Evolutionary conservation across 2,888 invertebrate genomes (phyloP).

Genomic region (Clistopyga incitator): DNA sequence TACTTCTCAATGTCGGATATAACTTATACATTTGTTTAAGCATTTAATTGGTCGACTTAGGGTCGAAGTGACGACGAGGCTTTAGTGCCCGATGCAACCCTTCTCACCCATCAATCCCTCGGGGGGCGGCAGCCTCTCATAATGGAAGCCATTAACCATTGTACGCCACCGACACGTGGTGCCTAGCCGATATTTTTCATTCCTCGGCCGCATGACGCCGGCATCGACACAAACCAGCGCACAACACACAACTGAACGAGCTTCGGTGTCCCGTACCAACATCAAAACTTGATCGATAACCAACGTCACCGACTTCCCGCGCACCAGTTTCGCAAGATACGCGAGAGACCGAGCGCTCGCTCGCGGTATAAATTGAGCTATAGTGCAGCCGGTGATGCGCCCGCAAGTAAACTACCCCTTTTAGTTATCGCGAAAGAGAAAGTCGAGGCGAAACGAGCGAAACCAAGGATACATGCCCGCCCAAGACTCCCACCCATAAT

Average conservation of each 20-base stretch:
- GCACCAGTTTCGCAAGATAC: neutral
- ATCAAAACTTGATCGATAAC: conserved; percentile 53
- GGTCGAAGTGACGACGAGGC: conserved; percentile 30
- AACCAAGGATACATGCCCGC: neutral
- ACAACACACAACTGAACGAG: neutral
- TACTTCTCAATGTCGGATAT: neutral
- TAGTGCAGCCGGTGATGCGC: conserved; percentile 17
- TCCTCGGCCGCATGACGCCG: conserved; percentile 57
- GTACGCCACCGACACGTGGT: conserved; percentile 77
- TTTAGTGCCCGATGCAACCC: conserved; percentile 20
- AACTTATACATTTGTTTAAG: conserved; percentile 19
- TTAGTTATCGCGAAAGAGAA: conserved; percentile 35
- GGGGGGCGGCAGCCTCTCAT: conserved; percentile 68
- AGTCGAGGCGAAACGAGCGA: neutral
- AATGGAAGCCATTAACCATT: conserved; percentile 79
- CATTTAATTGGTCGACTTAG: conserved; percentile 55
- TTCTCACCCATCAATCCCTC: conserved; percentile 18
- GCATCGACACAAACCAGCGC: conserved; percentile 65
- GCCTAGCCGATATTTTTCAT: conserved; percentile 77
- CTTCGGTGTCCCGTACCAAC: conserved; percentile 26
- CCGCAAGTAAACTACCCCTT: conserved; percentile 34
- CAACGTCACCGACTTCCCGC: conserved; percentile 34
- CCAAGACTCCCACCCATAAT: conserved; percentile 40
- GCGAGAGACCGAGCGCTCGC: neutral
- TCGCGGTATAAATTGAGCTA: conserved; percentile 3